Percentiles rank a stretch among this genome's conserved stretches.
phyloP scores from a whole-genome alignment of 2,888 invertebrate genomes.

The Lamellibrachia columna region DNA sequence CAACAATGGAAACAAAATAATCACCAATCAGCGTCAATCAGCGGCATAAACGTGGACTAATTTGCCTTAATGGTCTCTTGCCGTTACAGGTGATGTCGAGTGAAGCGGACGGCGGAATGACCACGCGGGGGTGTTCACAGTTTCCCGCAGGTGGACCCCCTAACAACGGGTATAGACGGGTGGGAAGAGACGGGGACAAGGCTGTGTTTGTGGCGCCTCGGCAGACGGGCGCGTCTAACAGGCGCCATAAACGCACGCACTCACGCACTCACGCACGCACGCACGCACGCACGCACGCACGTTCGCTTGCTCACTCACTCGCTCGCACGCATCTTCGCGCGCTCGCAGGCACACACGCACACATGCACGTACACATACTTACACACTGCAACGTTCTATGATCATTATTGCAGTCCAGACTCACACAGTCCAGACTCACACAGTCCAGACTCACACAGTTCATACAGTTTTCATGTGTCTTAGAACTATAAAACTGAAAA shows the following conservation, averaged over 20 bases:
- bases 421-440: background rate
- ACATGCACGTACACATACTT: background rate
- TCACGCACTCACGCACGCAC: background rate
- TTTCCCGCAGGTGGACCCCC: background rate
- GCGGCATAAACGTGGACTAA: background rate
- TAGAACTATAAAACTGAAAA: no score
- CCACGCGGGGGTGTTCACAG: conserved; percentile 8
- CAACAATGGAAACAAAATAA: conserved; percentile 2
- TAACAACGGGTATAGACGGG: background rate
- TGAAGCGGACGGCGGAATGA: background rate
- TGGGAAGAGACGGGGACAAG: background rate
- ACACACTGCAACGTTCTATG: background rate
- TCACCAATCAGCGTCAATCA: conserved; percentile 12
- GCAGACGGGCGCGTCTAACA: background rate
- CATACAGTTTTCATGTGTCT: no score
- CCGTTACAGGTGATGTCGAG: background rate
- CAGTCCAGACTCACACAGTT: background rate
- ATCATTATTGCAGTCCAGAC: background rate
- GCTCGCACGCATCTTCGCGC: background rate
- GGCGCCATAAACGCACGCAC: background rate
- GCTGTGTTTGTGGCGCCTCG: background rate
- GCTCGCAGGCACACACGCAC: background rate
- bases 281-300: background rate
- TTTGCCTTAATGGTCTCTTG: background rate
- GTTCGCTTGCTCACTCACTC: background rate